Evolutionary conservation across 2,888 invertebrate genomes (phyloP).

Genomic region (Lepidocyrtoides sp.): DNA sequence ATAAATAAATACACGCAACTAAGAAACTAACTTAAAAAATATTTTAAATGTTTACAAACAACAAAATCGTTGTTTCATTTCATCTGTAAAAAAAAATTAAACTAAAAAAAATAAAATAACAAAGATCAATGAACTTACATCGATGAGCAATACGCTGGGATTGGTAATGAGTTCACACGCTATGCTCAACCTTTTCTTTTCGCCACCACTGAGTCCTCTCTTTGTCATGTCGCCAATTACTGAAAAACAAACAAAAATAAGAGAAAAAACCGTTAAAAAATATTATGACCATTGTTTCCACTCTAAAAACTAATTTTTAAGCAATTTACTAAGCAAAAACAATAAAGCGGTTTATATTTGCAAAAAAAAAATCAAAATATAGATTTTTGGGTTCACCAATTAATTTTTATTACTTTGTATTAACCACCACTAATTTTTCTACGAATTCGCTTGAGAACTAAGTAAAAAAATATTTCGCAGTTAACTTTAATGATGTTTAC

Average conservation of each 20-base stretch:
- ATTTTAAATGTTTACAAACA: no score
- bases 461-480: no score
- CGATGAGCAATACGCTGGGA: constrained; percentile 92
- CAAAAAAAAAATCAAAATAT: no score
- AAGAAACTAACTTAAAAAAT: no score
- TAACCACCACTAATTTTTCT: no score
- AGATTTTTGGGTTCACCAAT: no score
- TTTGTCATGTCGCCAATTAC: constrained; percentile 92
- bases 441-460: no score
- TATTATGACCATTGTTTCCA: no score
- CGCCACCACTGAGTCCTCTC: constrained; percentile 93
- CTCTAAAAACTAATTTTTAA: neutral
- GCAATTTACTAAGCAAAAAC: neutral
- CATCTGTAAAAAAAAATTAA: neutral
- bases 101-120: neutral
- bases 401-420: no score
- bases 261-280: constrained; percentile 1
- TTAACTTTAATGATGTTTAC: no score
- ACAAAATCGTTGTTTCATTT: no score
- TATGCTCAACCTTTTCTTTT: constrained; percentile 94
- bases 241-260: constrained; percentile 85
- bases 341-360: neutral
- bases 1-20: no score
- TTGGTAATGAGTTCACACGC: constrained; percentile 94
- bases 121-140: constrained; percentile 88